Conservation (phyloP, 2,888 invertebrate genomes). For the Lasioglossum leucozonium region DNA sequence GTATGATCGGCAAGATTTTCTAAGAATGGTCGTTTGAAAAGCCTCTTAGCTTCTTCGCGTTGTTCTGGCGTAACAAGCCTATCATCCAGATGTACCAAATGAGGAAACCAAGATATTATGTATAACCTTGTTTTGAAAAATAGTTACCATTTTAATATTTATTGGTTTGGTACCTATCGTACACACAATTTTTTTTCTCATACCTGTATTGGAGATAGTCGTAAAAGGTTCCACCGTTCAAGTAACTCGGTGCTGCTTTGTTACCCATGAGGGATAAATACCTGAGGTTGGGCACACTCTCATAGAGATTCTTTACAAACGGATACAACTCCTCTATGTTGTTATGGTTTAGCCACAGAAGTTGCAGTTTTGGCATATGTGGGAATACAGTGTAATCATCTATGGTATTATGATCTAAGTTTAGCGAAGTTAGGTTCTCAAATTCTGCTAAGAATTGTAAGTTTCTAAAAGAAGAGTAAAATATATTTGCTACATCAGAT, state of each 20-base stretch:
- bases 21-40: slow-evolving; percentile 88
- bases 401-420: slow-evolving; percentile 92
- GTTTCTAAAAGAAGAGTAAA: slow-evolving; percentile 85
- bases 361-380: slow-evolving; percentile 89
- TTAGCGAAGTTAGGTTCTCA: slow-evolving; percentile 90
- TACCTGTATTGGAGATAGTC: slow-evolving; percentile 92
- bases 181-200: background rate
- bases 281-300: slow-evolving; percentile 90
- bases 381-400: slow-evolving; percentile 90
- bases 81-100: slow-evolving; percentile 90
- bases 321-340: slow-evolving; percentile 88
- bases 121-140: slow-evolving; percentile 86
- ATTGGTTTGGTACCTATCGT: background rate
- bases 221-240: slow-evolving; percentile 91
- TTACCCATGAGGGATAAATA: slow-evolving; percentile 95
- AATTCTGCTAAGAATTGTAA: slow-evolving; percentile 91
- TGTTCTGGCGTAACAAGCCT: slow-evolving; percentile 89
- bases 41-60: slow-evolving; percentile 87
- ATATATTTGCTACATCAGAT: background rate
- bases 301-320: slow-evolving; percentile 89
- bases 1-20: slow-evolving; percentile 84
- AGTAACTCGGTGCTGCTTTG: slow-evolving; percentile 91
- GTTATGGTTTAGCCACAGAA: slow-evolving; percentile 90
- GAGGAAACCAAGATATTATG: slow-evolving; percentile 90
- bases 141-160: background rate